These are phyloP conservation scores for Melieria picta DNA, from an alignment of 2,888 invertebrate species.

Conservation along the genomic window DNA sequence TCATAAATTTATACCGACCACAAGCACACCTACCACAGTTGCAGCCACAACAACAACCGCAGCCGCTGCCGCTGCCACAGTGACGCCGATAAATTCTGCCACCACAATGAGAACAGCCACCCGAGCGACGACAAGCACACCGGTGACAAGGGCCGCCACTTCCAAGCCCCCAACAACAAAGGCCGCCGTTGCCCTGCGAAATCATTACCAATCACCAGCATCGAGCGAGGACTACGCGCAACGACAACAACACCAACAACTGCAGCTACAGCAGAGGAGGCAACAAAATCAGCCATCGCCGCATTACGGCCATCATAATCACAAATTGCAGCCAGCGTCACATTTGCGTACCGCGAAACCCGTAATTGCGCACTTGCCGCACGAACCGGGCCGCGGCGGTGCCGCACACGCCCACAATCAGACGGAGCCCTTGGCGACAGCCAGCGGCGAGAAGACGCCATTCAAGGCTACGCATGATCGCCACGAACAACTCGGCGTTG, in stretches of 20 bases:
- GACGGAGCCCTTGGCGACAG: too few species aligned
- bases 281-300: constrained; percentile 5
- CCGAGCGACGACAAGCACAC: not conserved
- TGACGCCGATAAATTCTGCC: constrained; percentile 7
- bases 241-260: constrained; percentile 31
- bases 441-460: not conserved
- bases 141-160: not conserved
- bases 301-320: constrained; percentile 12
- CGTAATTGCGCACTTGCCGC: not conserved
- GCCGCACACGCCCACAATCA: too few species aligned
- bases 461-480: too few species aligned
- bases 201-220: constrained; percentile 19
- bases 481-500: too few species aligned
- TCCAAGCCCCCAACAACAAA: constrained; percentile 5
- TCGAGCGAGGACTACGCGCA: constrained; percentile 14
- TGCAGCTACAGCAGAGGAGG: constrained; percentile 18
- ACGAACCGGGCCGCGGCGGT: not conserved
- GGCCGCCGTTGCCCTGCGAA: constrained; percentile 22
- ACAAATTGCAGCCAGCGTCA: constrained; percentile 8
- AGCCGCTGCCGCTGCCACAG: constrained; percentile 30
- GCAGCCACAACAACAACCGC: constrained; percentile 16
- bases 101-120: not conserved
- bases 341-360: constrained; percentile 5
- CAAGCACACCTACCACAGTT: constrained; percentile 6
- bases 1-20: not conserved